Evolutionary conservation across 2,888 invertebrate species (phyloP).

Genomic region (Troides helena): DNA sequence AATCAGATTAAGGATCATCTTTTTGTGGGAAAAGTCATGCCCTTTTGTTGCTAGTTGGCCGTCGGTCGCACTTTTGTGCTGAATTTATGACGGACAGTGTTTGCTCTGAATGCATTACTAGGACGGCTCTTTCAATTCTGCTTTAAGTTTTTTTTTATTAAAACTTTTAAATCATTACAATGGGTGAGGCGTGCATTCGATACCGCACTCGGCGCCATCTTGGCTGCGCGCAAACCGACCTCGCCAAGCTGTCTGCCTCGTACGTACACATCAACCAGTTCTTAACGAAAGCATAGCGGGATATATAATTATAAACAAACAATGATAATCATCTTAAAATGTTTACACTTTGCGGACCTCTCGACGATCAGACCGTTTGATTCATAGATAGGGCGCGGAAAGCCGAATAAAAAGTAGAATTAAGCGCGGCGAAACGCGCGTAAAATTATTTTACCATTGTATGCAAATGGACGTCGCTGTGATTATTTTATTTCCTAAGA

Average conservation of each 20-base stretch:
- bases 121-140: slow-evolving; percentile 14
- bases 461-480: slow-evolving; percentile 77
- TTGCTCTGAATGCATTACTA: slow-evolving; percentile 71
- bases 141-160: not conserved
- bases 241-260: slow-evolving; percentile 69
- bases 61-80: slow-evolving; percentile 75
- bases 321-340: slow-evolving; percentile 47
- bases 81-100: slow-evolving; percentile 74
- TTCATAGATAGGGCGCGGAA: slow-evolving; percentile 78
- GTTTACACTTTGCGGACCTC: slow-evolving; percentile 73
- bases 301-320: slow-evolving; percentile 25
- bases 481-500: slow-evolving; percentile 81
- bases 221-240: slow-evolving; percentile 50
- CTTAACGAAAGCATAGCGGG: slow-evolving; percentile 11
- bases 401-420: slow-evolving; percentile 78
- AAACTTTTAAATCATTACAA: not conserved
- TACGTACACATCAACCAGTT: slow-evolving; percentile 44
- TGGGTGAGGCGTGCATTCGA: slow-evolving; percentile 34
- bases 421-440: slow-evolving; percentile 79
- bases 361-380: slow-evolving; percentile 68
- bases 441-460: slow-evolving; percentile 81
- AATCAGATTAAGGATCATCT: slow-evolving; percentile 81
- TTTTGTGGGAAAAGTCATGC: slow-evolving; percentile 78
- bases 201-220: slow-evolving; percentile 55
- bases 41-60: slow-evolving; percentile 74